Conservation (phyloP, 2,888 invertebrate genomes). For the Aethes cnicana region DNA sequence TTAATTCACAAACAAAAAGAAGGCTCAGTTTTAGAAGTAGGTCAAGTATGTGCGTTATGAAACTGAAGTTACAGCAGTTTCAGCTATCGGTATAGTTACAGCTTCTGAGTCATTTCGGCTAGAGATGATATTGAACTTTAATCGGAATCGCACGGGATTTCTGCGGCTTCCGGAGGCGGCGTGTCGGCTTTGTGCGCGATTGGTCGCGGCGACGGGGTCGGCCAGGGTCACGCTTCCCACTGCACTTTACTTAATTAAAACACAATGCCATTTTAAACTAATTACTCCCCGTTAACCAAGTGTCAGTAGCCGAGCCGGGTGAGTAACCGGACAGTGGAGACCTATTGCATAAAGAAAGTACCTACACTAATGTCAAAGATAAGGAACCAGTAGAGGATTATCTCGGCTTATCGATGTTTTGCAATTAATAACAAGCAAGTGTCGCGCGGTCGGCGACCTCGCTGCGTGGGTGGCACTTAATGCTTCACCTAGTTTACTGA, state of each 20-base stretch:
- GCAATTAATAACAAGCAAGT: conserved; percentile 18
- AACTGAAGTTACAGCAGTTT: conserved; percentile 14
- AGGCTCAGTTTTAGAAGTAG: conserved; percentile 9
- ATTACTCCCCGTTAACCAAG: too few species aligned
- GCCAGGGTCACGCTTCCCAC: neutral
- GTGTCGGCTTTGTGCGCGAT: conserved; percentile 22
- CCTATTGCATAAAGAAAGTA: neutral
- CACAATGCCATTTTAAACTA: neutral
- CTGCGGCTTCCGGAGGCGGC: conserved; percentile 21
- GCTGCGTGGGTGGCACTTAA: too few species aligned
- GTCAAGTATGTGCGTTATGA: conserved; percentile 20
- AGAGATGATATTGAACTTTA: conserved; percentile 22
- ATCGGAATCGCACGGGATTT: conserved; percentile 22
- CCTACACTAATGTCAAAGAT: neutral
- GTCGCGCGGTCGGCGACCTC: neutral
- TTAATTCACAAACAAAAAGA: conserved; percentile 18
- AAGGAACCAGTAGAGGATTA: neutral
- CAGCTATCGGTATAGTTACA: neutral
- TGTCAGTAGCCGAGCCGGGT: too few species aligned
- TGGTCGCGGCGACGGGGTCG: conserved; percentile 11
- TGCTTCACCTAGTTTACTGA: conserved; percentile 19
- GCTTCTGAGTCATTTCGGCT: neutral
- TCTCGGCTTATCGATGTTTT: conserved; percentile 7
- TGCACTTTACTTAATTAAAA: conserved; percentile 1
- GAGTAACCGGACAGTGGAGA: neutral